These are phyloP conservation scores for Marronus borbonicus DNA, from an alignment of 2,888 invertebrate species.

Conservation along the genomic window DNA sequence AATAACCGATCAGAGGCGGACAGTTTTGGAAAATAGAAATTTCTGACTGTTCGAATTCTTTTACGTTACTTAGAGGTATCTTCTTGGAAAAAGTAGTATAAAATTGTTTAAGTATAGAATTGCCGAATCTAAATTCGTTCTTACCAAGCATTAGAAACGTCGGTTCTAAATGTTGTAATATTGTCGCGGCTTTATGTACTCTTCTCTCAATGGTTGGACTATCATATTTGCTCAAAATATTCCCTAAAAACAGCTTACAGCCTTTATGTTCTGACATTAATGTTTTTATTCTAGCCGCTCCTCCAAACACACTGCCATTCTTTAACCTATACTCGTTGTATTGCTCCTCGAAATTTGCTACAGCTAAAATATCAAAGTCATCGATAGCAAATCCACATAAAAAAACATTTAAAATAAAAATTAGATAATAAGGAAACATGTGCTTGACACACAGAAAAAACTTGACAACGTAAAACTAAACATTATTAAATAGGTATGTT, in stretches of 20 bases:
- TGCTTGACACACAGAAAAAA: no score
- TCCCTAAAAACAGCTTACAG: neutral
- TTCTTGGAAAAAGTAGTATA: neutral
- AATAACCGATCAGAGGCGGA: neutral
- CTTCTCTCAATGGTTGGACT: neutral
- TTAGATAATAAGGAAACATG: no score
- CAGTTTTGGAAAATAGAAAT: neutral
- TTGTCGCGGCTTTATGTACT: neutral
- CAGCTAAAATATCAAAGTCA: neutral
- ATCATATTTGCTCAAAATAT: neutral
- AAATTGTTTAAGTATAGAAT: neutral
- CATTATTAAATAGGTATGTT: no score
- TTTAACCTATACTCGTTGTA: neutral
- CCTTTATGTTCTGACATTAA: neutral
- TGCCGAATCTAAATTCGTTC: conserved; percentile 2
- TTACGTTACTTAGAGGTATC: neutral
- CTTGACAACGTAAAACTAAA: no score
- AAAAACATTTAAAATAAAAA: no score
- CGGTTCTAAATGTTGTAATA: neutral
- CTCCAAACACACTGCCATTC: neutral
- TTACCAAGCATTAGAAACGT: neutral
- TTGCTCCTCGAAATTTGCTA: conserved; percentile 2
- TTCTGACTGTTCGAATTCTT: neutral
- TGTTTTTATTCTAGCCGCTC: neutral
- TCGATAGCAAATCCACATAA: no score